A percentile compares a stretch with the other conserved stretches of the same genome.
phyloP scores from a whole-genome alignment of 1,140 invertebrate genomes.

The Diachasmimorpha longicaudata region DNA sequence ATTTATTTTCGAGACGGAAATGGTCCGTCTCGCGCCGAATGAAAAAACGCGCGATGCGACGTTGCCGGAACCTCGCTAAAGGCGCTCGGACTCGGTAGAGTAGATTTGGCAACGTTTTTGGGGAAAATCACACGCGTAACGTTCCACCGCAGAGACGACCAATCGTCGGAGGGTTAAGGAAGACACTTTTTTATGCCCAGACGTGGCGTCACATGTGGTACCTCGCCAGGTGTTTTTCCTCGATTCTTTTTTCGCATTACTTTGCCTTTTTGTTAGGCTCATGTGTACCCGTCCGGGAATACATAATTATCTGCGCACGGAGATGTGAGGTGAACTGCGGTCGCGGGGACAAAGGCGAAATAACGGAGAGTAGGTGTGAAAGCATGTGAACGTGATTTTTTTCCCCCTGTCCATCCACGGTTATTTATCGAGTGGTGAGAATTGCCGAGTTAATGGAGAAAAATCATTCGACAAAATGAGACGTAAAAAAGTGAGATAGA shows the following conservation, averaged over 20 bases:
- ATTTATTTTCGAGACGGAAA: too few species aligned
- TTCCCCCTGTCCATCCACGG: background rate
- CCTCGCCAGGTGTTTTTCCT: background rate
- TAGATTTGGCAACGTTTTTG: too few species aligned
- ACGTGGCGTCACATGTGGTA: slow-evolving; percentile 15
- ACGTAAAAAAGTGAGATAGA: too few species aligned
- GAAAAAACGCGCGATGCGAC: too few species aligned
- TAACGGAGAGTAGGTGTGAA: slow-evolving; percentile 13
- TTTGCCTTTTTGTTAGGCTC: background rate
- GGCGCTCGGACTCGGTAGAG: too few species aligned
- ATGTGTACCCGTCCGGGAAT: background rate
- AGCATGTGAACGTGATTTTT: background rate
- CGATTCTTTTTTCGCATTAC: background rate
- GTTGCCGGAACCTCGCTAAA: too few species aligned
- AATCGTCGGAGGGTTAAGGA: too few species aligned
- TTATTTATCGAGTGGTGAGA: background rate
- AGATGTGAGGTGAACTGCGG: slow-evolving; percentile 9
- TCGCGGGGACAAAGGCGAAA: background rate
- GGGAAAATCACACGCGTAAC: too few species aligned
- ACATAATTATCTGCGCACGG: slow-evolving; percentile 8
- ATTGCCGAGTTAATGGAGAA: background rate
- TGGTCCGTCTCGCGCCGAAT: too few species aligned
- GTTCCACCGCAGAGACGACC: too few species aligned
- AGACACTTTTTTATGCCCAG: background rate
- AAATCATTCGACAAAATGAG: background rate